Base-by-base conservation (phyloP, 2,888 invertebrate species). In the Xestia rhomboidea region DNA sequence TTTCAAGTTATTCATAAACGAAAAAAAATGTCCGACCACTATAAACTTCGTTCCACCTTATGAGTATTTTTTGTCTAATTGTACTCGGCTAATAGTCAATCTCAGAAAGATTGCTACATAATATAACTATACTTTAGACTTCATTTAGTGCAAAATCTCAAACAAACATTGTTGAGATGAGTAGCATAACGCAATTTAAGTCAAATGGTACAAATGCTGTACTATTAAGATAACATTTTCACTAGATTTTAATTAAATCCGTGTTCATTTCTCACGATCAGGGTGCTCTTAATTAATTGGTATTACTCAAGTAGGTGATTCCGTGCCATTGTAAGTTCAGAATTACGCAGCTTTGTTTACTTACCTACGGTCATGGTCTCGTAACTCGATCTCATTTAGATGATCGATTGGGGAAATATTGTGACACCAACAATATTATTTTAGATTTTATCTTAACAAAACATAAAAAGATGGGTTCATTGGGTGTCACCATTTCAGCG, bases 211-310 rank as follows among this genome's bases (percentile, higher is more conserved):
- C 46, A 54, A 49, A 72, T 73, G 51, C 44, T n/a, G 66, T 77
- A 67, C 75, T 70, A 83, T 64, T 71, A 57, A 75, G 46, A 78
- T 54, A 76, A 71, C 34, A 68, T 76, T 69, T 66, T 54, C 75
- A 77, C 62, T 54, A 74, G 34, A 73, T 60, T 77, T 78, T 77
- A 80, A 79, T 87, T 77, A 85, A 68, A 78, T 79, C 76, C 69
- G 60, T 76, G 66, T 81, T 81, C 10, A 72, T 76, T 88, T 87
- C 88, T 76, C 85, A 86, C 85, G 81, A 81, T 70, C n/a, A 62
- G 69, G 44, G 24, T 76, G 57, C 41, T 80, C 81, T 57, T 84
- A 84, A 80, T 83, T 75, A 79, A 70, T 72, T 68, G 73, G 69
- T 77, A 68, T 77, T 80, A 38, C 77, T 77, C 27, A 76, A 77